These are phyloP conservation scores for Agrypnia vestita DNA, from an alignment of 1,140 invertebrate species.

Conservation along the genomic window DNA sequence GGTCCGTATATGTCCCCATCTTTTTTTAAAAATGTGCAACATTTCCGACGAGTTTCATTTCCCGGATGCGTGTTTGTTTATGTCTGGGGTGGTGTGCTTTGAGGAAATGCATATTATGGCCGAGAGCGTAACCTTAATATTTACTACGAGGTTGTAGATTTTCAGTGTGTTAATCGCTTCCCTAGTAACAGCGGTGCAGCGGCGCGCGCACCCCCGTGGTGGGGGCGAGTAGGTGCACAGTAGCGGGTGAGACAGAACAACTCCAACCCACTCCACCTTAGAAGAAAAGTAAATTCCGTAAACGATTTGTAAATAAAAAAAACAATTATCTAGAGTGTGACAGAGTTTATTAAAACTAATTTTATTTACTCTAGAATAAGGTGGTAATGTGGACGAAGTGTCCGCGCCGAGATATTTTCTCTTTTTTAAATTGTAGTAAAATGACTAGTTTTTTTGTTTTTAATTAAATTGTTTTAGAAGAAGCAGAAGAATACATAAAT, in stretches of 20 bases:
- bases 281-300: neutral
- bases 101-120: slow-evolving; percentile 3
- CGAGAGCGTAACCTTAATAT: slow-evolving; percentile 20
- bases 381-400: too few species aligned
- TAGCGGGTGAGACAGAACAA: neutral
- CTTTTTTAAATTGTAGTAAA: too few species aligned
- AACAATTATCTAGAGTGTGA: too few species aligned
- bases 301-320: too few species aligned
- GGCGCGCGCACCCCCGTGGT: neutral
- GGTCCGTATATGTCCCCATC: neutral
- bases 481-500: too few species aligned
- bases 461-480: too few species aligned
- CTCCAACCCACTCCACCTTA: too few species aligned
- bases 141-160: slow-evolving; percentile 35
- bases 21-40: neutral
- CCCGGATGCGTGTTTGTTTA: neutral
- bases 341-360: too few species aligned
- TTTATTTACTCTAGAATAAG: too few species aligned
- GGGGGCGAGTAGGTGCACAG: neutral
- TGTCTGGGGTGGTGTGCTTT: neutral
- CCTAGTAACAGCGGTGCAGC: slow-evolving; percentile 25
- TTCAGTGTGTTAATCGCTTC: slow-evolving; percentile 34
- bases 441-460: too few species aligned
- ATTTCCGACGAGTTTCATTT: neutral
- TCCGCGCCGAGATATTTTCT: too few species aligned